These are phyloP conservation scores for Rotaria sp. DNA, from an alignment of 2,888 invertebrate species.

Conservation along the genomic window DNA sequence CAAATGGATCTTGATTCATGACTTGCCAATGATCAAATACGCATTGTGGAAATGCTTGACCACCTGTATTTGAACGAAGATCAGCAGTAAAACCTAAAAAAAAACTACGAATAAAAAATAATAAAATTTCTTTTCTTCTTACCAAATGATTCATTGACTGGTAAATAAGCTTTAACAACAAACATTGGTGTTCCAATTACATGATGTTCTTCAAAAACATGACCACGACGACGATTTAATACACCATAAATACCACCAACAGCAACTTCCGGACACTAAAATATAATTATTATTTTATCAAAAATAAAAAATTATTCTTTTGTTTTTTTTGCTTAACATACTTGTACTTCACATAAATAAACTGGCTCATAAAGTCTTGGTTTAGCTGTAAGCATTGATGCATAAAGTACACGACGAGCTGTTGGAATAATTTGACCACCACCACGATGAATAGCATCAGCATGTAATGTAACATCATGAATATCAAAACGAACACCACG, in stretches of 20 bases:
- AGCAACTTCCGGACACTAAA: constrained; percentile 77
- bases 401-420: constrained; percentile 91
- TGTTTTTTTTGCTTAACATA: constrained; percentile 47
- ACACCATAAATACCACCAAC: constrained; percentile 97
- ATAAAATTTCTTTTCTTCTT: neutral
- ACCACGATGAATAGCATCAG: constrained; percentile 99
- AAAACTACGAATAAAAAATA: neutral
- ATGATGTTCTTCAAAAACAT: constrained; percentile 81
- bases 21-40: constrained; percentile 44
- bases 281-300: constrained; percentile 30
- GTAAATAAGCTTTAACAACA: constrained; percentile 92
- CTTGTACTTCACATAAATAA: constrained; percentile 97
- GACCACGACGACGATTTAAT: constrained; percentile 89
- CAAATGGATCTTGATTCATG: constrained; percentile 42
- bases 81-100: constrained; percentile 43
- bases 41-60: constrained; percentile 45
- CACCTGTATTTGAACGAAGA: constrained; percentile 43
- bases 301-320: constrained; percentile 35
- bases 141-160: constrained; percentile 97
- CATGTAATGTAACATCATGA: constrained; percentile 95
- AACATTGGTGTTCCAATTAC: constrained; percentile 96
- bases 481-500: constrained; percentile 91
- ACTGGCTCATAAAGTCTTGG: constrained; percentile 97
- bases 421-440: constrained; percentile 99
- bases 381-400: constrained; percentile 80